These are phyloP conservation scores for Narcine bancroftii DNA, from an alignment of 2,113 vertebrate species.

Conservation along the genomic window DNA sequence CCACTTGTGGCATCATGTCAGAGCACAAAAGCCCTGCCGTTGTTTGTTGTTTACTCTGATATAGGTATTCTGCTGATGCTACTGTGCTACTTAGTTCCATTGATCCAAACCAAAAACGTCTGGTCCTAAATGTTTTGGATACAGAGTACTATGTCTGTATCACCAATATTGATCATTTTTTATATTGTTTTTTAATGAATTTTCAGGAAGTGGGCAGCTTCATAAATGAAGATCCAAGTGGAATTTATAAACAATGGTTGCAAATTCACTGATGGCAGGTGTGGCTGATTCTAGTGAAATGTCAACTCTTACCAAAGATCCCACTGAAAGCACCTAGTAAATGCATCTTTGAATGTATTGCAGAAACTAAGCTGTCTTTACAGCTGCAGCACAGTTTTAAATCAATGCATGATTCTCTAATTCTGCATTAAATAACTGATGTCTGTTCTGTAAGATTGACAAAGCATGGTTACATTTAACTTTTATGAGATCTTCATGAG, in stretches of 20 bases:
- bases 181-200: not conserved
- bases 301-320: not conserved
- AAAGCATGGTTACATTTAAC: not conserved
- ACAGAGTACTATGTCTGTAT: too few relatives aligned
- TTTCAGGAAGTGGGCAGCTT: not conserved
- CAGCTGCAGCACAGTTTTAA: not conserved
- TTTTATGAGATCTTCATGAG: not conserved
- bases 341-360: not conserved
- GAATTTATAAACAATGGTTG: not conserved
- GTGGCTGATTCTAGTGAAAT: not conserved
- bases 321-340: not conserved
- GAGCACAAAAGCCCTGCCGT: too few relatives aligned
- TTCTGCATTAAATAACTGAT: not conserved
- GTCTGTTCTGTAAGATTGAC: not conserved
- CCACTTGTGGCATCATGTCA: too few relatives aligned
- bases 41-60: too few relatives aligned
- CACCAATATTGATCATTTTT: not conserved
- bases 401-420: not conserved
- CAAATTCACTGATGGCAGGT: not conserved
- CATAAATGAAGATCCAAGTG: not conserved
- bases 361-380: not conserved
- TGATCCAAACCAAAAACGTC: too few relatives aligned
- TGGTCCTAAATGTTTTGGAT: too few relatives aligned
- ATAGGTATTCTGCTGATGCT: too few relatives aligned
- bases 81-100: too few relatives aligned